Conservation (phyloP, 2,797 vertebrate species). For the Poeciliopsis turneri region DNA sequence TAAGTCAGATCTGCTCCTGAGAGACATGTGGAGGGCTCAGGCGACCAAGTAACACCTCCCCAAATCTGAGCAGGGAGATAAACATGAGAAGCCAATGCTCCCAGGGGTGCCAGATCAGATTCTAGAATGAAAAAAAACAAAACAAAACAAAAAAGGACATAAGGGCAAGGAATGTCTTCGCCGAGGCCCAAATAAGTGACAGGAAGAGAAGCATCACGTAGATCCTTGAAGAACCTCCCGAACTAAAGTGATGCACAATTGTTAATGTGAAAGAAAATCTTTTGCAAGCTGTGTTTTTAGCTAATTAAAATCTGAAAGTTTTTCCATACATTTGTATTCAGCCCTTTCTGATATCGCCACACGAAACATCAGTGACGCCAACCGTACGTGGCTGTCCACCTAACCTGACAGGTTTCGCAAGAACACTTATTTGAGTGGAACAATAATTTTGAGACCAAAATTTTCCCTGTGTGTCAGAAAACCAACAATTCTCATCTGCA, state of each 20-base stretch:
- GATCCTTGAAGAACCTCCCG: neutral
- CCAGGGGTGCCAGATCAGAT: constrained; percentile 58
- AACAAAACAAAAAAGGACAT: neutral
- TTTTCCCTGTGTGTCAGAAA: neutral
- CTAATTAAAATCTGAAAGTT: neutral
- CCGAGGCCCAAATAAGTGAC: constrained; percentile 1
- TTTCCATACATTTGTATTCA: neutral
- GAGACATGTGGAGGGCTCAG: constrained; percentile 16
- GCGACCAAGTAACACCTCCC: constrained; percentile 32
- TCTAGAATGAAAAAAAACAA: constrained; percentile 43
- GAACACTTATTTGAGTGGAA: neutral
- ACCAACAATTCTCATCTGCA: neutral
- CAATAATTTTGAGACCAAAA: neutral
- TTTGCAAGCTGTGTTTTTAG: neutral
- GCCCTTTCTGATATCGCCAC: neutral
- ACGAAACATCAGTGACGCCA: neutral
- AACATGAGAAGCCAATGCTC: constrained; percentile 43
- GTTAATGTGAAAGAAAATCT: neutral
- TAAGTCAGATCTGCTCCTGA: neutral
- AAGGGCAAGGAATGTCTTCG: constrained; percentile 27
- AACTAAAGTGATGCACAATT: neutral
- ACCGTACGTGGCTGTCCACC: neutral
- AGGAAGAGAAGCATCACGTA: neutral
- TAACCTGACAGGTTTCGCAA: neutral
- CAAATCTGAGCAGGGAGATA: constrained; percentile 49